These are phyloP conservation scores for Bombylius major DNA, from an alignment of 2,888 invertebrate genomes.

Conservation along the genomic window DNA sequence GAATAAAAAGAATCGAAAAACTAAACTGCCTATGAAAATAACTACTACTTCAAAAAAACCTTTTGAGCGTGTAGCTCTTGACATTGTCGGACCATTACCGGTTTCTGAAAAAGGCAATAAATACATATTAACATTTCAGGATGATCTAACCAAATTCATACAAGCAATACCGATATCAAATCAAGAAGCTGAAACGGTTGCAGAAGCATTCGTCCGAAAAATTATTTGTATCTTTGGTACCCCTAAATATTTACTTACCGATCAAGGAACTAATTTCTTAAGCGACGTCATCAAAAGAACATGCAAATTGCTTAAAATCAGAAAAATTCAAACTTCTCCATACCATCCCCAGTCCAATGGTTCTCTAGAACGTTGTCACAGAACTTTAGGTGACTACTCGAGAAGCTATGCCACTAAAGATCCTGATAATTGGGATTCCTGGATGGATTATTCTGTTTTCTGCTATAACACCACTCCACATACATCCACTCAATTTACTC, in stretches of 20 bases:
- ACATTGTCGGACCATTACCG: slow-evolving; percentile 22
- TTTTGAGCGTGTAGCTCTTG: slow-evolving; percentile 21
- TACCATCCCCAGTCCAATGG: background rate
- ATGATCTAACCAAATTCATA: slow-evolving; percentile 20
- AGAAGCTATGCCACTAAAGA: background rate
- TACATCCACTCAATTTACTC: background rate
- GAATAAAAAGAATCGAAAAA: slow-evolving; percentile 14
- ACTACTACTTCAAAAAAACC: slow-evolving; percentile 21
- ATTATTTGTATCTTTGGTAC: background rate
- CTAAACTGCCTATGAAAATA: slow-evolving; percentile 13
- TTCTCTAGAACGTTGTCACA: background rate
- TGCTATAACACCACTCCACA: background rate
- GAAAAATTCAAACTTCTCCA: background rate
- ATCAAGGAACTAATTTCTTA: background rate
- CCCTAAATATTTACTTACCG: background rate
- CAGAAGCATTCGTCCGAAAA: slow-evolving; percentile 11
- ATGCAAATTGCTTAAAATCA: background rate
- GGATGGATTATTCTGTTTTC: background rate
- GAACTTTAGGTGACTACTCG: background rate
- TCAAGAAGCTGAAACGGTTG: slow-evolving; percentile 24
- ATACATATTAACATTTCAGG: slow-evolving; percentile 20
- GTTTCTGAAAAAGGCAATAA: slow-evolving; percentile 15
- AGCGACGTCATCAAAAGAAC: background rate
- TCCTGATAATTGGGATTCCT: background rate
- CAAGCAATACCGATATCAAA: slow-evolving; percentile 19